These are phyloP conservation scores for Microplitis demolitor DNA, from an alignment of 1,140 invertebrate genomes.

Conservation along the genomic window DNA sequence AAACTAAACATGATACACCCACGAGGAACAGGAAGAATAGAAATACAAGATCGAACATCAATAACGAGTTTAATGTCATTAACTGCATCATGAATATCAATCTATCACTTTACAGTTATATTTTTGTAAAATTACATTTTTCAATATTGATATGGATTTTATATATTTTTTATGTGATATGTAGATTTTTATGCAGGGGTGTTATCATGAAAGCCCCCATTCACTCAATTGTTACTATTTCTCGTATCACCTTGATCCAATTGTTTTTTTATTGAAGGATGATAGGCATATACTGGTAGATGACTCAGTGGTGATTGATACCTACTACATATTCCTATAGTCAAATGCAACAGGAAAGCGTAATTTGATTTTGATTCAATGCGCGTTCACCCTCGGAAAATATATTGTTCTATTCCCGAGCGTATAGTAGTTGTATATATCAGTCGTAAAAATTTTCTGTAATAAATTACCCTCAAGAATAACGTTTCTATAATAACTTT, in stretches of 20 bases:
- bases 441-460: too few relatives aligned
- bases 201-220: neutral
- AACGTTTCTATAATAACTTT: too few relatives aligned
- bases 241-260: too few relatives aligned
- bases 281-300: too few relatives aligned
- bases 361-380: constrained; percentile 1
- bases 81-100: constrained; percentile 69
- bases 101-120: neutral
- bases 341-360: neutral
- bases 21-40: constrained; percentile 83
- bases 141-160: neutral
- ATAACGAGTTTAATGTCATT: constrained; percentile 80
- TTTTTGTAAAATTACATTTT: neutral
- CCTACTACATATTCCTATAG: neutral
- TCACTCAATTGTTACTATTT: too few relatives aligned
- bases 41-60: constrained; percentile 86
- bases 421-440: too few relatives aligned
- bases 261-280: too few relatives aligned
- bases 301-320: neutral
- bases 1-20: constrained; percentile 78
- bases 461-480: too few relatives aligned
- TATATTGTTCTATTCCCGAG: neutral
- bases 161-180: too few relatives aligned
- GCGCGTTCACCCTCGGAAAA: neutral
- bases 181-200: neutral